Percentiles rank a stretch among this genome's conserved stretches.
Evolutionary conservation across 2,797 vertebrate genomes (phyloP).

Genomic region (Cuniculus paca): DNA sequence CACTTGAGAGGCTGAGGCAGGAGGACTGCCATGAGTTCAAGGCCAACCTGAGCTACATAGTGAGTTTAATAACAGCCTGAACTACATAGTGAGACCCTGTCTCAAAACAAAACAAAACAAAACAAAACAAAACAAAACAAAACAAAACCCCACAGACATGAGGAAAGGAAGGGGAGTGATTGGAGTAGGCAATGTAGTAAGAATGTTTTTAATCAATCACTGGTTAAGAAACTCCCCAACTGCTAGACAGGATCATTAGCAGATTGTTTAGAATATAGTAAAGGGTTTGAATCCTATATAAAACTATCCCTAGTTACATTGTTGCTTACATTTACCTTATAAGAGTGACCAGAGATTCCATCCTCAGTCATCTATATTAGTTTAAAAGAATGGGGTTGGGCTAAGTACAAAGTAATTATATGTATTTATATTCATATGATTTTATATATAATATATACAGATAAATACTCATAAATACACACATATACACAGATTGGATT

Average conservation of each 20-base stretch:
- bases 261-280: neutral
- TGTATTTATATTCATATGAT: neutral
- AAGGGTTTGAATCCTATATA: neutral
- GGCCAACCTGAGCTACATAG: neutral
- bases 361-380: neutral
- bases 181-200: neutral
- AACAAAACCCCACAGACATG: no score
- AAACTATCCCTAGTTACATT: neutral
- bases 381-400: slow-evolving; percentile 1
- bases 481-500: neutral
- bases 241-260: neutral
- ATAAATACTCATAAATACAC: neutral
- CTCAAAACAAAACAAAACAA: neutral
- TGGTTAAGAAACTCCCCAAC: neutral
- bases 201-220: neutral
- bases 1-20: neutral
- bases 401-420: neutral
- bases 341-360: neutral
- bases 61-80: neutral
- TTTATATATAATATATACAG: neutral
- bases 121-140: no score
- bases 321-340: neutral
- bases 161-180: neutral
- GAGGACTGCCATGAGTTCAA: neutral
- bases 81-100: neutral